phyloP scores from a whole-genome alignment of 2,113 vertebrate species.

The Callocephalon fimbriatum region DNA sequence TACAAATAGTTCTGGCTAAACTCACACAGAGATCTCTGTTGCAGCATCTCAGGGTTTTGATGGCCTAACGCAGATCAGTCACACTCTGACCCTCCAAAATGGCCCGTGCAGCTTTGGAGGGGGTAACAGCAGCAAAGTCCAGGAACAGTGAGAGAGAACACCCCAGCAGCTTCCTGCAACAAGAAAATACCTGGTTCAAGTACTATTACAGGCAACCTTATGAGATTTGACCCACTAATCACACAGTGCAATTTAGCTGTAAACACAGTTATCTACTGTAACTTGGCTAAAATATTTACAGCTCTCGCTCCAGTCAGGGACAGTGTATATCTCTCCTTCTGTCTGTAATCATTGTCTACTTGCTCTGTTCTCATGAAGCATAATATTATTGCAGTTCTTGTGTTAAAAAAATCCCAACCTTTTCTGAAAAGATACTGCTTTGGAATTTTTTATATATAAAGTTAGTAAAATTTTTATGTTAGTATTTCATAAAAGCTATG shows the following conservation, averaged over 20 bases:
- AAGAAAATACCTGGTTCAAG: background rate
- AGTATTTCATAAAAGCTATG: background rate
- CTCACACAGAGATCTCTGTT: background rate
- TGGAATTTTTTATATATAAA: background rate
- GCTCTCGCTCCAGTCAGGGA: background rate
- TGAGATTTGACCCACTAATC: background rate
- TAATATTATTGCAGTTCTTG: background rate
- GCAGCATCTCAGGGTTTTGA: background rate
- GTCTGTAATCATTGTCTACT: background rate
- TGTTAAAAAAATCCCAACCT: background rate
- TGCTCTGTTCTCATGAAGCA: background rate
- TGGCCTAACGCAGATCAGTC: background rate
- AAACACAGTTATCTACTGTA: background rate
- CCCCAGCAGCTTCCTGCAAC: background rate
- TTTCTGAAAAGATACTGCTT: background rate
- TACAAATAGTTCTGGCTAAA: background rate
- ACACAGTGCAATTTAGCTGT: background rate
- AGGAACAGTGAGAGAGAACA: background rate
- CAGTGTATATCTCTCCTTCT: background rate
- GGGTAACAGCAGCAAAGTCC: fast-evolving
- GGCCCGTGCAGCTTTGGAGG: fast-evolving
- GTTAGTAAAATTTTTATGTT: background rate
- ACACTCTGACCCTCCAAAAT: background rate
- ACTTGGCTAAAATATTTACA: background rate
- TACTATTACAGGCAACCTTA: background rate